These are phyloP conservation scores for Drosophila meridionalis DNA, from an alignment of 2,888 invertebrate species.

Conservation along the genomic window DNA sequence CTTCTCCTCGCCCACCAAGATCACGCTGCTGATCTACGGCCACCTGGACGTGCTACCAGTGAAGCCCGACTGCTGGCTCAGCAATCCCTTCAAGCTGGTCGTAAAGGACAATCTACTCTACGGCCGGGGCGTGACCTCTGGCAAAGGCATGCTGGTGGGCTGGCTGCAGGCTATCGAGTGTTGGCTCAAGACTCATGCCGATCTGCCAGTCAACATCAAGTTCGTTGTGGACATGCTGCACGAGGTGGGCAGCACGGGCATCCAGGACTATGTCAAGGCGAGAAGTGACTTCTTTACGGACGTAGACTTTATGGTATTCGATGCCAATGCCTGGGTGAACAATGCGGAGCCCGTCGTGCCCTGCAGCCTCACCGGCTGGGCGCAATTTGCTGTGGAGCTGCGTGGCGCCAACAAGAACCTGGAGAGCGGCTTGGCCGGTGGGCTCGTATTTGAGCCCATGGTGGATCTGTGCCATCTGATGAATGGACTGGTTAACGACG, in stretches of 20 bases:
- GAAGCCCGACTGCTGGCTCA: slow-evolving; percentile 33
- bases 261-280: slow-evolving; percentile 23
- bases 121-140: slow-evolving; percentile 54
- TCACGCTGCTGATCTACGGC: slow-evolving; percentile 49
- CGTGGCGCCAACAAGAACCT: slow-evolving; percentile 44
- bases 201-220: slow-evolving; percentile 58
- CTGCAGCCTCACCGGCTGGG: slow-evolving; percentile 54
- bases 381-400: slow-evolving; percentile 42
- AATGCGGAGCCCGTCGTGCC: slow-evolving; percentile 31
- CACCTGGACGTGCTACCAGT: slow-evolving; percentile 56
- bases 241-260: slow-evolving; percentile 49
- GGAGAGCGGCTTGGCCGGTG: slow-evolving; percentile 48
- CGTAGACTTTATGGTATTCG: slow-evolving; percentile 47
- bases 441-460: slow-evolving; percentile 61
- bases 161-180: slow-evolving; percentile 56
- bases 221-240: slow-evolving; percentile 53
- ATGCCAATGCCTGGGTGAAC: slow-evolving; percentile 49
- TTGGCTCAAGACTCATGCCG: slow-evolving; percentile 38
- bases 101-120: slow-evolving; percentile 26
- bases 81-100: slow-evolving; percentile 45
- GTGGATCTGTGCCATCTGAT: slow-evolving; percentile 57
- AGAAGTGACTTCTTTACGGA: slow-evolving; percentile 42
- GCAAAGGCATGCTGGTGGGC: slow-evolving; percentile 58
- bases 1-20: slow-evolving; percentile 55
- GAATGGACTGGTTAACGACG: slow-evolving; percentile 36